Evolutionary conservation across 2,888 invertebrate species (phyloP).

Genomic region (Tipula vernalis): DNA sequence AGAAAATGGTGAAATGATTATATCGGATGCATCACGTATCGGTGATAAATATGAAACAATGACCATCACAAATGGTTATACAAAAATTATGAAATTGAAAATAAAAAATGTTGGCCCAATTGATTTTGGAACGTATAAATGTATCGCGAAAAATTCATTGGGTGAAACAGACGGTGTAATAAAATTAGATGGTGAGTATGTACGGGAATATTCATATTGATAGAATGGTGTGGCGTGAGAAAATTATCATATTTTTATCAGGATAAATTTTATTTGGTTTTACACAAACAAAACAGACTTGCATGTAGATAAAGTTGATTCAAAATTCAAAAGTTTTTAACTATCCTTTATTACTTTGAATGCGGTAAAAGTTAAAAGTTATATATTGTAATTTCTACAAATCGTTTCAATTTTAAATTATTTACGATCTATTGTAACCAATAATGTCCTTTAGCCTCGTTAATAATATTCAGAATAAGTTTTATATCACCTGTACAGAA

Average conservation of each 20-base stretch:
- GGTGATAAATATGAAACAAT: constrained; percentile 71
- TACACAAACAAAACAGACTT: background rate
- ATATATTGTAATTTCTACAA: no score
- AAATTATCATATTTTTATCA: background rate
- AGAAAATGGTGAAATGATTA: constrained; percentile 72
- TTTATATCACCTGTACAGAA: no score
- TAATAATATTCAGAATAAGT: no score
- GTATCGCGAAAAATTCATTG: constrained; percentile 72
- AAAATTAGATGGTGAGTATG: constrained; percentile 57
- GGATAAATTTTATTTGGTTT: background rate
- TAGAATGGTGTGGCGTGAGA: background rate
- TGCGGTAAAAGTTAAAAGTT: no score
- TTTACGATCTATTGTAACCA: no score
- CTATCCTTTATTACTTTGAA: no score
- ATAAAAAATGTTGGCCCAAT: constrained; percentile 56
- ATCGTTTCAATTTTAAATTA: no score
- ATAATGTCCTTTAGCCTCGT: no score
- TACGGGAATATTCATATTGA: background rate
- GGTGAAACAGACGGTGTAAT: constrained; percentile 74
- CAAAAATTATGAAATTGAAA: constrained; percentile 72
- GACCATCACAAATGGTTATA: constrained; percentile 65
- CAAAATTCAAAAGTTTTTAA: no score
- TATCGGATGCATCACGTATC: constrained; percentile 57
- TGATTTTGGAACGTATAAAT: constrained; percentile 71
- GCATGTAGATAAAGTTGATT: no score